Percentiles rank a stretch among this genome's conserved stretches.
These are phyloP conservation scores for Onthophagus taurus DNA, from an alignment of 1,140 invertebrate species.

Conservation along the genomic window DNA sequence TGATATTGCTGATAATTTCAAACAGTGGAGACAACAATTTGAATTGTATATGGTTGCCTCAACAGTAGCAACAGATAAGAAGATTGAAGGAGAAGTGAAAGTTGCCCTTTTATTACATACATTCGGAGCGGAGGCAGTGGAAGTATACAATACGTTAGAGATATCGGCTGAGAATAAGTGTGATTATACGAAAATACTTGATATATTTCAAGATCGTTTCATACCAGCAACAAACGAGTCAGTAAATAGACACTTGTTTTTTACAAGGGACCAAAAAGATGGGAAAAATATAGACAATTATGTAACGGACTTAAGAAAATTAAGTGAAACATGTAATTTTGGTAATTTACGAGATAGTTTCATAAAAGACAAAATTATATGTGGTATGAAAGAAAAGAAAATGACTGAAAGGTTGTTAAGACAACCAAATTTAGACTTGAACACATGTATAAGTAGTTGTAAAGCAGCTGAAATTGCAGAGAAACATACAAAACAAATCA, in stretches of 20 bases:
- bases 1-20: too few species aligned
- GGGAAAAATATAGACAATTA: slow-evolving; percentile 7
- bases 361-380: slow-evolving; percentile 28
- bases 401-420: slow-evolving; percentile 27
- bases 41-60: too few species aligned
- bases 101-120: too few species aligned
- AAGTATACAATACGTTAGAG: slow-evolving; percentile 7
- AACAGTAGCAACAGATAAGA: too few species aligned
- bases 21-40: too few species aligned
- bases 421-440: slow-evolving; percentile 19
- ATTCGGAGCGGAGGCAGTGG: too few species aligned
- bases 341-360: slow-evolving; percentile 19
- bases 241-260: slow-evolving; percentile 3
- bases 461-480: slow-evolving; percentile 18
- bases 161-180: background rate
- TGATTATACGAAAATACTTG: background rate
- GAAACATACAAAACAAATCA: background rate
- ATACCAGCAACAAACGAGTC: slow-evolving; percentile 1
- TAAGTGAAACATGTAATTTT: slow-evolving; percentile 23
- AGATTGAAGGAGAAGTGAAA: too few species aligned
- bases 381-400: slow-evolving; percentile 23
- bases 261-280: background rate
- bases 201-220: background rate
- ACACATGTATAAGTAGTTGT: slow-evolving; percentile 21
- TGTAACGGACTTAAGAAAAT: slow-evolving; percentile 20